Percentiles rank a stretch among this genome's conserved stretches.
phyloP scores from a whole-genome alignment of 2,113 vertebrate species.

The Phoxinus phoxinus region DNA sequence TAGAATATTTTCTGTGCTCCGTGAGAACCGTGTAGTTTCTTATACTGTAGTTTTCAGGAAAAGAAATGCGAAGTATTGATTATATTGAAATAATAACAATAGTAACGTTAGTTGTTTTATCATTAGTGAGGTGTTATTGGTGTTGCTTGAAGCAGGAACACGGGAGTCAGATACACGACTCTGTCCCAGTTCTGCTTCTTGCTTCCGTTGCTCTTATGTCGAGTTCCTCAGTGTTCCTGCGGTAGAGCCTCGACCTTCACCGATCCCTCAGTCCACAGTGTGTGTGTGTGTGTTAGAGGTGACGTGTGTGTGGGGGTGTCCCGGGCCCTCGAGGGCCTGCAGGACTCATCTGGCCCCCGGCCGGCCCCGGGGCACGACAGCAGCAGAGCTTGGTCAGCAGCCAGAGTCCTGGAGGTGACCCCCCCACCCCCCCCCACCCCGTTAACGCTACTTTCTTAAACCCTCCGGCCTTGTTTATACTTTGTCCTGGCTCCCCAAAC shows the following conservation, averaged over 20 bases:
- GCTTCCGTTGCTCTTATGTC: background rate
- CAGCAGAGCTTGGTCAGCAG: conserved; percentile 61
- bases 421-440: background rate
- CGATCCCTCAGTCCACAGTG: background rate
- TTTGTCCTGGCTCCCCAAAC: no score
- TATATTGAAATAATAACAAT: no score
- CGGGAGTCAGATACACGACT: no score
- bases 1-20: background rate
- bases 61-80: background rate
- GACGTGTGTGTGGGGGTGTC: conserved; percentile 38
- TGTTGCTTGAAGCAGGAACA: background rate
- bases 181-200: background rate
- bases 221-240: background rate
- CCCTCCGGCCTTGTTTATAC: no score
- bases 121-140: background rate
- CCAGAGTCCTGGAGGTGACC: conserved; percentile 60
- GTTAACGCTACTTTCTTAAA: no score
- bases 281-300: conserved; percentile 22
- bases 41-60: background rate
- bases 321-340: conserved; percentile 53
- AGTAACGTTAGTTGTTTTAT: background rate
- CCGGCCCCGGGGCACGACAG: conserved; percentile 58
- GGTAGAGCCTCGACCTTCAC: conserved; percentile 2
- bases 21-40: background rate
- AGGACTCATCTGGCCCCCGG: conserved; percentile 62